Conservation (phyloP, 2,888 invertebrate genomes). For the Falcaria lacertinaria region DNA sequence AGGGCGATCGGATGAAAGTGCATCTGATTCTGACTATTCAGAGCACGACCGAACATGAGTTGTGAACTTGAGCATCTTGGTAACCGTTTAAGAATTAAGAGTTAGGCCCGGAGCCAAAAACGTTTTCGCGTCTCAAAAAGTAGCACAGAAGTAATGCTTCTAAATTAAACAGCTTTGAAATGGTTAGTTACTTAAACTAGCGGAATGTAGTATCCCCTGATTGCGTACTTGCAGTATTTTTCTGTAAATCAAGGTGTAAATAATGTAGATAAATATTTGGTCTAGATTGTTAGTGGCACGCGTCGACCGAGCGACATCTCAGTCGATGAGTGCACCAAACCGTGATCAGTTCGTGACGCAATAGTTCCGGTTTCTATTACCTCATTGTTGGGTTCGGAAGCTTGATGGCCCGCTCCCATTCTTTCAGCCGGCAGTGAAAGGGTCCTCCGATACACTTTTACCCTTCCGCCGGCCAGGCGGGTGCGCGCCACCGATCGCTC, state of each 20-base stretch:
- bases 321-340: slow-evolving; percentile 53
- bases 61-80: neutral
- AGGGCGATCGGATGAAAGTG: slow-evolving; percentile 36
- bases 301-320: slow-evolving; percentile 34
- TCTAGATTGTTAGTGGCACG: slow-evolving; percentile 15
- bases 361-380: slow-evolving; percentile 68
- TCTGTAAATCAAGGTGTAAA: neutral
- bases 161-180: neutral
- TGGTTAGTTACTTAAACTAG: slow-evolving; percentile 1
- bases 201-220: no score
- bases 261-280: slow-evolving; percentile 1
- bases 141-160: neutral
- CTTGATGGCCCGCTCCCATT: slow-evolving; percentile 69
- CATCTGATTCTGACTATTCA: slow-evolving; percentile 33
- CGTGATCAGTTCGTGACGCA: slow-evolving; percentile 60
- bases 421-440: slow-evolving; percentile 76
- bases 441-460: slow-evolving; percentile 73
- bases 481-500: slow-evolving; percentile 52
- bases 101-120: slow-evolving; percentile 7
- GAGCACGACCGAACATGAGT: slow-evolving; percentile 19
- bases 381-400: slow-evolving; percentile 71
- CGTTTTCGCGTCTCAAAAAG: neutral
- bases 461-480: slow-evolving; percentile 60
- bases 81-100: slow-evolving; percentile 3
- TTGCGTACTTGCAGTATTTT: neutral